Base-by-base conservation (phyloP, 1,140 invertebrate species). In the Oryzaephilus surinamensis region DNA sequence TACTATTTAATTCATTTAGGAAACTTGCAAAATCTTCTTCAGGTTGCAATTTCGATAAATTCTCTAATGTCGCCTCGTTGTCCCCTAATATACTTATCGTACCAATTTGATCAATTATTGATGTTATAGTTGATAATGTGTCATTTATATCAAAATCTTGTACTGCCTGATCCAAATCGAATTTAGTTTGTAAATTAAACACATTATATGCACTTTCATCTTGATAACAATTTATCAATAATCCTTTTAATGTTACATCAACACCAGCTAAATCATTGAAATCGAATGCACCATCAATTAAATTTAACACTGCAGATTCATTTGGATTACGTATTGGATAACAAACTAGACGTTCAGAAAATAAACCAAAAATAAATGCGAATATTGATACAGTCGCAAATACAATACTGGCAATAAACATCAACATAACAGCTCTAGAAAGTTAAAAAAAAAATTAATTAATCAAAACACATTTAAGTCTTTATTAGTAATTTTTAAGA, bases 371-470 rank as follows among this genome's bases (percentile, higher is more conserved):
- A 3, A 83, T 48, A 66, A 92, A 88, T 52, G 82, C 75, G 1
- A 67, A 64, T 0, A 85, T 51, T 3, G 79, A 75, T 24, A 86
- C 61, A n/a, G 79, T 57, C 57, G 83, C 74, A 27, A 91, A 57
- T n/a, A 78, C 59, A 24, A 77, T 78, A 16, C 78, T 79, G 34
- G 81, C 67, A 12, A 86, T 56, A 63, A 91, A 90, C 51, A 85
- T 86, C 29, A 88, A 63, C 48, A 74, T 75, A 21, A 89, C 82
- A 46, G 77, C 85, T 55, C 87, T 91, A 63, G 17, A 71, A 69
- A 49, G n/a, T n/a, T n/a, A n/a, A n/a, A n/a, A n/a, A n/a, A n/a
- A 12, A 50, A 48, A 45, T 11, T 27, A 14, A 5, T 19, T n/a
- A n/a, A n/a, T n/a, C 14, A 52, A 43, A 36, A 35, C 27, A 40